phyloP scores from a whole-genome alignment of 1,140 invertebrate genomes.

The Anadara kagoshimensis region DNA sequence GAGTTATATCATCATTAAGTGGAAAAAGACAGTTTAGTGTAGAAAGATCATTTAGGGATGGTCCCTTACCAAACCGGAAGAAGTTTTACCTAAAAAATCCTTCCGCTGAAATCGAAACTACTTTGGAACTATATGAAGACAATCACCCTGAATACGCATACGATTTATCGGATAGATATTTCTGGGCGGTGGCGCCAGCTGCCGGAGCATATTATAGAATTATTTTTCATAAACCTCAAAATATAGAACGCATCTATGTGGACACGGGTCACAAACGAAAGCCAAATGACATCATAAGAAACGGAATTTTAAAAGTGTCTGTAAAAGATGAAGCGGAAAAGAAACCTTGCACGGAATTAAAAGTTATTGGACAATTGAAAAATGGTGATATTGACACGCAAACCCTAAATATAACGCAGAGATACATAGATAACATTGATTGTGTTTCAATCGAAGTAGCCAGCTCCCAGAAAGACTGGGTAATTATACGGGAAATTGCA shows the following conservation, averaged over 20 bases:
- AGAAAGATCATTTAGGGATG: slow-evolving; percentile 40
- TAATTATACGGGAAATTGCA: slow-evolving; percentile 36
- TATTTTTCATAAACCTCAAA: slow-evolving; percentile 22
- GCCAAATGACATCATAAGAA: slow-evolving; percentile 17
- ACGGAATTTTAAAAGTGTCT: slow-evolving; percentile 15
- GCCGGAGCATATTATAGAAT: slow-evolving; percentile 30
- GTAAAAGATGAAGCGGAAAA: slow-evolving; percentile 85
- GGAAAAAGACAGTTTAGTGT: slow-evolving; percentile 41
- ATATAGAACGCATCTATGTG: slow-evolving; percentile 31
- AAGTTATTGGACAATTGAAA: slow-evolving; percentile 17
- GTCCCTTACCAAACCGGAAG: background rate
- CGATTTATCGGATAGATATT: slow-evolving; percentile 18
- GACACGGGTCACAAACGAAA: slow-evolving; percentile 25
- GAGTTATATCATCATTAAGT: slow-evolving; percentile 37
- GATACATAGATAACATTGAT: background rate
- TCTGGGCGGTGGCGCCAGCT: slow-evolving; percentile 33
- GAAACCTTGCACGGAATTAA: slow-evolving; percentile 77
- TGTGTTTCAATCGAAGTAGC: slow-evolving; percentile 32
- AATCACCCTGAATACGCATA: slow-evolving; percentile 33
- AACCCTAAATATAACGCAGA: background rate
- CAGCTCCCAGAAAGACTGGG: slow-evolving; percentile 25
- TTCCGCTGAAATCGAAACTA: slow-evolving; percentile 28
- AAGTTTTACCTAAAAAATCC: slow-evolving; percentile 35
- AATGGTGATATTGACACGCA: slow-evolving; percentile 12
- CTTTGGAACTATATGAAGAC: slow-evolving; percentile 26